Conservation (phyloP, 2,113 vertebrate genomes). For the Rallus limicola region DNA sequence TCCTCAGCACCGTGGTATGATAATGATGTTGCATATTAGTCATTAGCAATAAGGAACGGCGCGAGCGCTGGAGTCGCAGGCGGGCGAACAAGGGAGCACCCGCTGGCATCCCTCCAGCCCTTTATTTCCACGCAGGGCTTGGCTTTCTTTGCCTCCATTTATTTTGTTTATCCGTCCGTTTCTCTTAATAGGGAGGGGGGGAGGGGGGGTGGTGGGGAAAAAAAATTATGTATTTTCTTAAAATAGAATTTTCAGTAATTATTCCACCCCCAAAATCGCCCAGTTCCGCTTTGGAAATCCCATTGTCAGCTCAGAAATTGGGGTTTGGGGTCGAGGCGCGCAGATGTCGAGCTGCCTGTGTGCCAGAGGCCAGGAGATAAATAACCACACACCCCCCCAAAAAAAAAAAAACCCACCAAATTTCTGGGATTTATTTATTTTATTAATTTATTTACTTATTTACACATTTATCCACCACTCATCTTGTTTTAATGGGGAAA, state of each 20-base stretch:
- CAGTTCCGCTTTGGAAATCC: not conserved
- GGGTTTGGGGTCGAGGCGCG: not conserved
- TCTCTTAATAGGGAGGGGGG: too few species aligned
- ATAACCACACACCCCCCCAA: not conserved
- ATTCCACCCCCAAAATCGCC: not conserved
- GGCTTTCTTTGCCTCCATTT: not conserved
- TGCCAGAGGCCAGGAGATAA: not conserved
- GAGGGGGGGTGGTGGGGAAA: too few species aligned
- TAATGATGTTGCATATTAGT: not conserved
- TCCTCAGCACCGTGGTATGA: not conserved
- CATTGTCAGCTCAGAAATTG: not conserved
- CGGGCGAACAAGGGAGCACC: not conserved
- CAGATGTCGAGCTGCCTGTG: fast-evolving
- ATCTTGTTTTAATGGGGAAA: not conserved
- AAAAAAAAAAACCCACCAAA: too few species aligned
- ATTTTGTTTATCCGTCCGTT: not conserved
- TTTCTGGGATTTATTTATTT: not conserved
- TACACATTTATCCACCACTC: not conserved
- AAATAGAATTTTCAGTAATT: not conserved
- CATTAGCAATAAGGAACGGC: not conserved
- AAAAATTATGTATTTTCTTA: too few species aligned
- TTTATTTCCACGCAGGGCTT: too few species aligned
- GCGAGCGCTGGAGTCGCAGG: not conserved
- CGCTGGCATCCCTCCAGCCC: not conserved
- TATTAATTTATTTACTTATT: not conserved